Evolutionary conservation across 2,888 invertebrate species (phyloP), one percentile per base, ranked within the genome.

Genomic region (Orgyia antiqua): DNA sequence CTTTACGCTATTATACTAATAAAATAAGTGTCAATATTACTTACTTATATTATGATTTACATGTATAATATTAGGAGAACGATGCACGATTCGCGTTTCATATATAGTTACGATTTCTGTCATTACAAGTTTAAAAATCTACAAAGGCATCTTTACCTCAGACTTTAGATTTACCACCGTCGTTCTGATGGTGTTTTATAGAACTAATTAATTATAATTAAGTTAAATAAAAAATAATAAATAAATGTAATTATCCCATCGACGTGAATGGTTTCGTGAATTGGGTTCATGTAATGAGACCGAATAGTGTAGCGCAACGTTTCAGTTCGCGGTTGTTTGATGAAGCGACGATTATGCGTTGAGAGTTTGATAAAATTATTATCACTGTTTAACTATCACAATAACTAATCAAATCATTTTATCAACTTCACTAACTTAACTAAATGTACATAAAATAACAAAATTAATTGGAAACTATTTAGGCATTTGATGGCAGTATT

Each of bases 111-210:
- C 68, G 66, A 66, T 68, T 71, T 73, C 69, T 69, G 59, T 78
- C 71, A 68, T 72, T 77, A 71, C 60, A 65, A 57, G 71, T 73
- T 82, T 79, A 79, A 77, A 79, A 82, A 83, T 84, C 86, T 86
- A 86, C 75, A 77, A 86, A 86, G 86, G 86, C 86, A 84, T 82
- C 84, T 80, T 82, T 74, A 84, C 84, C 84, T 86, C 86, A 86
- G 86, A 86, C 86, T 86, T 86, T 78, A 82, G 79, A 78, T 80
- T 82, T 75, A 68, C 78, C 83, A 80, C 83, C 84, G 62, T 71
- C 79, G 68, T 68, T 68, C 63, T 68, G 75, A 76, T 72, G 80
- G 79, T 77, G 83, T 59, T 58, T 64, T 59, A 58, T 64, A 63
- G 51, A 74, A 75, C 78, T 82, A 82, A 75, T 72, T 73, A 62